A percentile compares a stretch with the other conserved stretches of the same genome.
phyloP scores from a whole-genome alignment of 2,888 invertebrate species.

The Monochamus alternatus region DNA sequence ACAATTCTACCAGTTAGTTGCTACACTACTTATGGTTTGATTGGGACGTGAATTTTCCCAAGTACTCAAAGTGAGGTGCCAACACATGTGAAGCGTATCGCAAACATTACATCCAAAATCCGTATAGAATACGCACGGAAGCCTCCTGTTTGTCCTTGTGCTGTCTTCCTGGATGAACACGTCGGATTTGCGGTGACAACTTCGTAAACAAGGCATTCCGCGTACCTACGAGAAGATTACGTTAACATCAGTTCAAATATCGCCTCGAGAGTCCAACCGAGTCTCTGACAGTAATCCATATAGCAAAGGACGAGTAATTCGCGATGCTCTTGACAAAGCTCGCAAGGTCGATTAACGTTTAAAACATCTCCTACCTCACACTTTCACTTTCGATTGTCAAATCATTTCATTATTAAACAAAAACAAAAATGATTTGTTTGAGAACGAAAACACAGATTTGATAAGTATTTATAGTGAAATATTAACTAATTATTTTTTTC shows the following conservation, averaged over 20 bases:
- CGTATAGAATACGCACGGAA: not conserved
- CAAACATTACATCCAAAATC: not conserved
- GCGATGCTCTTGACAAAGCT: not conserved
- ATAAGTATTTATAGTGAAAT: no score
- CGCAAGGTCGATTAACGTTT: not conserved
- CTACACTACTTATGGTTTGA: no score
- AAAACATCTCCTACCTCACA: no score
- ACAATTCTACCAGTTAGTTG: no score
- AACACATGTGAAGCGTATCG: no score
- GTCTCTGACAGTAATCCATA: not conserved
- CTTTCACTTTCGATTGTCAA: no score
- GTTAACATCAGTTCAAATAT: conserved; percentile 15
- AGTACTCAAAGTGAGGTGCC: no score
- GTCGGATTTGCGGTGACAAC: not conserved
- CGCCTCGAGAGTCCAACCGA: conserved; percentile 3
- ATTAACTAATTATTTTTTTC: no score
- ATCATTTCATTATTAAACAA: no score
- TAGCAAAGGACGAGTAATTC: conserved; percentile 11
- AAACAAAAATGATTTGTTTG: no score
- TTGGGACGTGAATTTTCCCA: no score
- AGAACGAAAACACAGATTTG: no score
- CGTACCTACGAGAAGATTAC: conserved; percentile 15
- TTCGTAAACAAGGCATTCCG: conserved; percentile 16
- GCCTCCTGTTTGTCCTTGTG: not conserved
- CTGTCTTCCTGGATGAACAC: conserved; percentile 6